Base-by-base conservation (phyloP, 2,888 invertebrate genomes). In the Orchestes rusci region DNA sequence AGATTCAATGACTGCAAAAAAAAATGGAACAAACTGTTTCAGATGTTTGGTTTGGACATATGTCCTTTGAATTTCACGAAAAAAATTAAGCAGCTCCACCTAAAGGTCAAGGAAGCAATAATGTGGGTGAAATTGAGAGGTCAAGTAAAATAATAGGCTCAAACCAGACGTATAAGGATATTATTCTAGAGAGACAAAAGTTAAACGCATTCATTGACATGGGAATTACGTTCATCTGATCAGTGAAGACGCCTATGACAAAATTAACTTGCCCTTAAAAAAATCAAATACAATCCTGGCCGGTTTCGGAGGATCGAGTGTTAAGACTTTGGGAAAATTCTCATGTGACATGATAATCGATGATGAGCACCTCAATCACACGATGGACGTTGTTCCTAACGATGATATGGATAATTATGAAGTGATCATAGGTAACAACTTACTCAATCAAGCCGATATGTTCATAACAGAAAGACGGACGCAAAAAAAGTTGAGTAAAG, bases 21-120 rank as follows among this genome's bases (percentile, higher is more conserved):
- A 3, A 54, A 46, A 32, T 18, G 53, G 54, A 12, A 27, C 41
- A 13, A 54, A 53, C 35, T 54, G 52, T 39, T 54, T 54, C 28
- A 32, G 19, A 28, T 53, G 53, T 35, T 37, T 42, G 33, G n/a
- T 53, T 42, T 51, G 52, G 52, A 12, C 53, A 53, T 18, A 28
- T 41, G 12, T 37, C 51, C 4, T 32, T 13, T 29, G 17, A 39
- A 8, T 27, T 8, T 31, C 39, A 30, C 49, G 27, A 43, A 33
- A 51, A 51, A 41, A 39, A 10, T 23, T 5, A 23, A 5, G 23
- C 23, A 23, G 23, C 10, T 7, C 7, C 23, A 23, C 5, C 23
- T 23, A 23, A 5, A 23, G 23, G 10, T 23, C 23, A 23, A 23
- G 7, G 5, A 23, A n/a, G n/a, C n/a, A n/a, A n/a, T n/a, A 10